Percentiles rank a stretch among this genome's conserved stretches.
phyloP scores from a whole-genome alignment of 2,888 invertebrate species.

The Callyntrura guangdongensis region DNA sequence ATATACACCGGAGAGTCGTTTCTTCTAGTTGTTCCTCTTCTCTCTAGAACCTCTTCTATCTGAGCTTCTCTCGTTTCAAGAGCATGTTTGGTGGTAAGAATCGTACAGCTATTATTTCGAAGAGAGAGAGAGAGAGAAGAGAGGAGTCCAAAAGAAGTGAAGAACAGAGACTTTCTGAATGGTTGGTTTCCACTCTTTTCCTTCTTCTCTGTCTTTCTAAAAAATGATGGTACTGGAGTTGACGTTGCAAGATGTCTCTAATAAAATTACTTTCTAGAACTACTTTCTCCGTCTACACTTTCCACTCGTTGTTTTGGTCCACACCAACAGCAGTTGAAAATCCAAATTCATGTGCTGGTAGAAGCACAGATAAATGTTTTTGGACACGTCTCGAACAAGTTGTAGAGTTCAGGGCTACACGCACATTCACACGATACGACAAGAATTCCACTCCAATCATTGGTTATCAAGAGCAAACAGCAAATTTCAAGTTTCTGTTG shows the following conservation, averaged over 20 bases:
- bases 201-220: background rate
- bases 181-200: background rate
- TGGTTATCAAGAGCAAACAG: background rate
- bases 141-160: background rate
- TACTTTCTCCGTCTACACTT: background rate
- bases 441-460: background rate
- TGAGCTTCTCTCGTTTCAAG: background rate
- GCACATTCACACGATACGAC: background rate
- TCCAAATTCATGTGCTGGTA: constrained; percentile 8
- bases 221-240: constrained; percentile 37
- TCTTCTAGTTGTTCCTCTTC: constrained; percentile 29
- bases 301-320: background rate
- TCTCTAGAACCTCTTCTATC: background rate
- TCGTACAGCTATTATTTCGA: background rate
- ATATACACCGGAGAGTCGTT: constrained; percentile 64
- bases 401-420: background rate
- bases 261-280: constrained; percentile 60
- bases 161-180: background rate
- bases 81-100: too few relatives aligned
- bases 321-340: background rate
- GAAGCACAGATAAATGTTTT: background rate
- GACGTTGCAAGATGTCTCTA: constrained; percentile 47
- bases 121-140: background rate
- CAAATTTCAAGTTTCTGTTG: constrained; percentile 8
- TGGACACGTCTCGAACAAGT: background rate